Base-by-base conservation (phyloP, 2,113 vertebrate species). In the Mesembrinibis cayennensis region DNA sequence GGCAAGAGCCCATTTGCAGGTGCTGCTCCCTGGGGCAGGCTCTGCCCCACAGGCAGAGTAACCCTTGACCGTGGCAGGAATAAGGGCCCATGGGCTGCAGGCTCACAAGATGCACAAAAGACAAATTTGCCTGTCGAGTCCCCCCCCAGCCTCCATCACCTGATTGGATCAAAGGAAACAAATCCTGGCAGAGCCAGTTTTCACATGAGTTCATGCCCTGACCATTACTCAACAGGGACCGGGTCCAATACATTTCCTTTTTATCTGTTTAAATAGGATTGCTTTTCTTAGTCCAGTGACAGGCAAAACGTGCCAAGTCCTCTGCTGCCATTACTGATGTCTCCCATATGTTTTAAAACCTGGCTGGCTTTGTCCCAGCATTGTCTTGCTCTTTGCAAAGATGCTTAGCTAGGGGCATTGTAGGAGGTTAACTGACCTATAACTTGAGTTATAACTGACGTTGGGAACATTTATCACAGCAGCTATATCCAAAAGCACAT, bases 151-250 rank as follows among this genome's bases (percentile, higher is more conserved):
- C 63, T 91, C 78, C 63, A 73, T 3, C 40, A 62, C 58, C 59
- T 56, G 65, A 78, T 87, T 3, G 0, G 59, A 83, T 89, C 59
- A 66, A 55, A 95, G 89, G 93, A 96, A 97, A 91, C 67, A 95
- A 95, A 92, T 52, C 42, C 89, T 74, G 61, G 61, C 91, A 74
- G 69, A 91, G 83, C 55, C 55, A 79, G 83, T 83, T 96, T 88
- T 94, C 72, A 93, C 45, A 40, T 3, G 87, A 87, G 92, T 89
- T 96, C 90, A 83, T 59, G 79, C 78, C 85, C 92, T 96, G 71
- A 82, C 85, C 67, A 87, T 76, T 58, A 58, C 53, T 94, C 55
- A 82, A 32, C 80, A 88, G 59, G 78, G 88, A 80, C 9, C 0
- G 1, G 16, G 42, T 83, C 76, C 79, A 80, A 93, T 53, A 47